These are phyloP conservation scores for Falco punctatus DNA, from an alignment of 2,113 vertebrate species.

Conservation along the genomic window DNA sequence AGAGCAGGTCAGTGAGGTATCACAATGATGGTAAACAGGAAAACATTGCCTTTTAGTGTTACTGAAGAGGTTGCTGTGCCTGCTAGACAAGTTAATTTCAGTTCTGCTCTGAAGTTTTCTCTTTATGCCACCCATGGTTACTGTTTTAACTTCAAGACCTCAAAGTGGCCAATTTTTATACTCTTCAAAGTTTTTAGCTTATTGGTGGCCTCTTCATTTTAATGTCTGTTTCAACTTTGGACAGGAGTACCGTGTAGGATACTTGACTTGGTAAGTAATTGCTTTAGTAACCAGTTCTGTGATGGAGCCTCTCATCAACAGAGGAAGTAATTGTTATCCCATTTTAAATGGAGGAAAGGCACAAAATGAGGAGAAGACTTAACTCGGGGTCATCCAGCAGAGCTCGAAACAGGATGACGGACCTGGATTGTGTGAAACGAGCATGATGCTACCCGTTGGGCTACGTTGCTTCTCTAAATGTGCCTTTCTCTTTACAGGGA, in stretches of 20 bases:
- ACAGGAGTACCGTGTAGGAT: background rate
- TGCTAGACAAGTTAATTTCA: background rate
- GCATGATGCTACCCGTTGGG: accelerated
- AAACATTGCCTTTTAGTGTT: background rate
- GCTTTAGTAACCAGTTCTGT: background rate
- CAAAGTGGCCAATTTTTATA: background rate
- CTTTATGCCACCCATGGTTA: background rate
- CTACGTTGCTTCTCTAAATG: accelerated
- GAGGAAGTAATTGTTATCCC: background rate
- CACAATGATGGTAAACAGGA: accelerated
- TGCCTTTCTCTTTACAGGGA: constrained; percentile 43
- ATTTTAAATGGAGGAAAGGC: background rate
- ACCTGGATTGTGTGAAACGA: accelerated
- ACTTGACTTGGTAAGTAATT: background rate
- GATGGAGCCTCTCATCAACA: background rate
- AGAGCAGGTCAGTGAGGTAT: background rate
- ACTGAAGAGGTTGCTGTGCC: background rate
- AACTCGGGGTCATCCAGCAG: accelerated
- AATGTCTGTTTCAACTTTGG: background rate
- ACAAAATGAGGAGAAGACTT: background rate
- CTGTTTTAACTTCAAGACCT: background rate
- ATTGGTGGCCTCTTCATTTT: background rate
- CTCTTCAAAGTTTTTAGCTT: background rate
- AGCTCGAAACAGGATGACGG: background rate
- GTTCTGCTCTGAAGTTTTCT: background rate